Conservation (phyloP, 2,888 invertebrate species). For the Myopa tessellatipennis region DNA sequence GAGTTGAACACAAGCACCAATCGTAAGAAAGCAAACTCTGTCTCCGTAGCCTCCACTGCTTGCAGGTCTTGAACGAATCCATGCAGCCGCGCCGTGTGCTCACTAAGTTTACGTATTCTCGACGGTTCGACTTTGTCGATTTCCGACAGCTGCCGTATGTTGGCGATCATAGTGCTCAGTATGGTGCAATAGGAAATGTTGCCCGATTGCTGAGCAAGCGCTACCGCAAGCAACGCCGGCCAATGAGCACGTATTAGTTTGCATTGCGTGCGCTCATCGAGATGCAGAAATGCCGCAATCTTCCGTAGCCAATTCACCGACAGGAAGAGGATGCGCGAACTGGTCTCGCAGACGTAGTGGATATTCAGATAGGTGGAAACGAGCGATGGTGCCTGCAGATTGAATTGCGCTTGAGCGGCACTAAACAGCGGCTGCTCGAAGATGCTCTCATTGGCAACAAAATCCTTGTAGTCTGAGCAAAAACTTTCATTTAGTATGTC, state of each 20-base stretch:
- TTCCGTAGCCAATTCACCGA: constrained; percentile 91
- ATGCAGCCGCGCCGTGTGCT: constrained; percentile 84
- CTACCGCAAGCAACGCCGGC: constrained; percentile 92
- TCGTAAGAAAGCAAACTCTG: constrained; percentile 89
- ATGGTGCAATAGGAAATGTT: constrained; percentile 83
- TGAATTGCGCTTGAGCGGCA: constrained; percentile 79
- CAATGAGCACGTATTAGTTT: constrained; percentile 87
- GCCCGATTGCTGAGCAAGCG: constrained; percentile 89
- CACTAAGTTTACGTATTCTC: constrained; percentile 80
- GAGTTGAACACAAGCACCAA: constrained; percentile 86
- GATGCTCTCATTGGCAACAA: constrained; percentile 59
- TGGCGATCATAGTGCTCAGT: constrained; percentile 78
- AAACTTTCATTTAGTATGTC: constrained; percentile 44
- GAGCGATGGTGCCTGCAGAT: constrained; percentile 80
- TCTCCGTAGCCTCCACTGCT: constrained; percentile 79
- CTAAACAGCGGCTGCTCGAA: constrained; percentile 75
- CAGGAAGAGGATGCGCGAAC: constrained; percentile 89
- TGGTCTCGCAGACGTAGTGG: constrained; percentile 96
- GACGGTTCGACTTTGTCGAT: constrained; percentile 80
- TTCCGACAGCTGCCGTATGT: constrained; percentile 69
- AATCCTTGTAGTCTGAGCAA: constrained; percentile 51
- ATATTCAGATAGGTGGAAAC: constrained; percentile 91
- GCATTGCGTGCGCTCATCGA: constrained; percentile 87
- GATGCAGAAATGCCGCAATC: constrained; percentile 82
- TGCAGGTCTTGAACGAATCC: constrained; percentile 83